These are phyloP conservation scores for Cynopterus sphinx DNA, from an alignment of 2,797 vertebrate species.

Conservation along the genomic window DNA sequence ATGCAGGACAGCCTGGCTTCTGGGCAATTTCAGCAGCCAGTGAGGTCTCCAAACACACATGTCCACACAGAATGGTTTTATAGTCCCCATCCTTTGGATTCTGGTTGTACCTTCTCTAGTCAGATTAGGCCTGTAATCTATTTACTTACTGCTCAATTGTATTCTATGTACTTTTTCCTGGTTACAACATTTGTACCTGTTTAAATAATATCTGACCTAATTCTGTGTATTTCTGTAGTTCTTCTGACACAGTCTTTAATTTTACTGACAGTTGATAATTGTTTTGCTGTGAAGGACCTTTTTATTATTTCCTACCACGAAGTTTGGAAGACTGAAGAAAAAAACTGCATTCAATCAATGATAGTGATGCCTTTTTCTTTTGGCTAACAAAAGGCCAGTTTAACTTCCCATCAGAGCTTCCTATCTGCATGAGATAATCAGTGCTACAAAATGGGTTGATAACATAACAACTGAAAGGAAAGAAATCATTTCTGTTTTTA, in stretches of 20 bases:
- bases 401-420: neutral
- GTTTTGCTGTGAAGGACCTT: neutral
- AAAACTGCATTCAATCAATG: conserved; percentile 23
- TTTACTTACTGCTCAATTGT: neutral
- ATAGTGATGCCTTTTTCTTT: conserved; percentile 31
- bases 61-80: neutral
- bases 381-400: conserved; percentile 11
- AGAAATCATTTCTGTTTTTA: neutral
- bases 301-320: neutral
- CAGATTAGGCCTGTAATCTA: neutral
- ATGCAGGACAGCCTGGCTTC: too few species aligned
- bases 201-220: conserved; percentile 19
- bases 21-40: neutral
- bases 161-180: neutral
- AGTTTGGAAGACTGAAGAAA: conserved; percentile 31
- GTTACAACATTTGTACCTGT: neutral
- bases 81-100: neutral
- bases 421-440: neutral
- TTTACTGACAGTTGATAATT: conserved; percentile 25
- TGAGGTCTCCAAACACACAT: neutral
- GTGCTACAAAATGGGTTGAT: neutral
- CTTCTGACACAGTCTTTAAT: neutral
- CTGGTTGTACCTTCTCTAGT: neutral
- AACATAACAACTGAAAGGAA: conserved; percentile 18
- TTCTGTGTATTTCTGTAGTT: neutral